These are phyloP conservation scores for Holacanthella duospinosa DNA, from an alignment of 2,888 invertebrate genomes.

Conservation along the genomic window DNA sequence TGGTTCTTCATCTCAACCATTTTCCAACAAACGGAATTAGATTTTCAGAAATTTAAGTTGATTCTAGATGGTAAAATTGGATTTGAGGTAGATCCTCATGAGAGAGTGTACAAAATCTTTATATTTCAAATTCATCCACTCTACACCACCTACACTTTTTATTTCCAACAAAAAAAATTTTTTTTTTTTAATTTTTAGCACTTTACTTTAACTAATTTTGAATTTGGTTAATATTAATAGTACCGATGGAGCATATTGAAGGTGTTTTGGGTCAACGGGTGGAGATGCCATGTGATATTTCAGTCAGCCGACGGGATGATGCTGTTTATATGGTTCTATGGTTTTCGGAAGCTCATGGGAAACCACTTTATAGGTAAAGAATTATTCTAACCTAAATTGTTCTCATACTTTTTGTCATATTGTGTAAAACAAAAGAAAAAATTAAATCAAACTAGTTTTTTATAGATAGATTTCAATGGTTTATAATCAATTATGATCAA, in stretches of 20 bases:
- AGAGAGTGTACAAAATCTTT: too few species aligned
- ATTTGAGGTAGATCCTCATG: neutral
- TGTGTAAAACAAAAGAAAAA: neutral
- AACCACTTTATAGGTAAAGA: constrained; percentile 72
- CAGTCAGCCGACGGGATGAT: constrained; percentile 64
- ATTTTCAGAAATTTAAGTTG: neutral
- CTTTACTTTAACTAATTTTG: neutral
- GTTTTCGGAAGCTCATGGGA: constrained; percentile 74
- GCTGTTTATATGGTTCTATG: constrained; percentile 78
- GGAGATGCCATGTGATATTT: constrained; percentile 75
- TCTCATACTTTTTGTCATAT: neutral
- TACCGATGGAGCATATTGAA: constrained; percentile 67
- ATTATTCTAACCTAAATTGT: neutral
- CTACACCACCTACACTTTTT: too few species aligned
- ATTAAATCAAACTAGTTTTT: too few species aligned
- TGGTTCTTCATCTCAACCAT: neutral
- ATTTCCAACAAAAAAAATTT: too few species aligned
- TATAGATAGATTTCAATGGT: too few species aligned
- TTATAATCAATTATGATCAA: neutral
- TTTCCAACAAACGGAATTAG: neutral
- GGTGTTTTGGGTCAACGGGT: constrained; percentile 73
- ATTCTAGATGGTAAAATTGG: neutral
- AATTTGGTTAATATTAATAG: constrained; percentile 52
- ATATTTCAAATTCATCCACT: too few species aligned
- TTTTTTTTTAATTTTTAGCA: too few species aligned